phyloP scores from a whole-genome alignment of 2,113 vertebrate genomes.

The Heteronetta atricapilla region DNA sequence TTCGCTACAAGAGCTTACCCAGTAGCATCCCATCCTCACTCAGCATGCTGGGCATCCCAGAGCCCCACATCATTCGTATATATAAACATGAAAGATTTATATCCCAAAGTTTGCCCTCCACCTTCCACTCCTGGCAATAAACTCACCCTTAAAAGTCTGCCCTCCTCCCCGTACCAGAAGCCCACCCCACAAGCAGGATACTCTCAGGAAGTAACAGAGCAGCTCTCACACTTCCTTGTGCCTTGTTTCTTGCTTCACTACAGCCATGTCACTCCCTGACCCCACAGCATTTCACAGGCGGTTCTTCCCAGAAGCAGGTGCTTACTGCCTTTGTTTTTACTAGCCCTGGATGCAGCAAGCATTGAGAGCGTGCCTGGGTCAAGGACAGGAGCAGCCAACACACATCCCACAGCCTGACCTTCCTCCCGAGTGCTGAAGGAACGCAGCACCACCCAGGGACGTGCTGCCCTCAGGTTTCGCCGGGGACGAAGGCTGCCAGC shows the following conservation, averaged over 20 bases:
- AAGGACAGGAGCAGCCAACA: background rate
- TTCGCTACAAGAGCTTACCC: background rate
- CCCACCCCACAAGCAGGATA: background rate
- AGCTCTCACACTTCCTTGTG: rapidly evolving
- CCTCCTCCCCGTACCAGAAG: background rate
- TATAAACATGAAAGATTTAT: too few species aligned
- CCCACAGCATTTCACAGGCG: too few species aligned
- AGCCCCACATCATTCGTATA: rapidly evolving
- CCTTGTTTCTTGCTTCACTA: background rate
- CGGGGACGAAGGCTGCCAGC: background rate
- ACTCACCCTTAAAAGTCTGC: background rate
- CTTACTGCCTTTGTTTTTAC: too few species aligned
- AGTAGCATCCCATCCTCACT: background rate
- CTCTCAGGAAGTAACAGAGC: background rate
- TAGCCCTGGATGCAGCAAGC: background rate
- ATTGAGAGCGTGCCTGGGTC: too few species aligned
- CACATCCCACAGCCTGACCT: rapidly evolving
- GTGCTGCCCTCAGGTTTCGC: background rate
- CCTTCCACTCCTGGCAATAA: background rate
- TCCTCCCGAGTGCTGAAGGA: background rate
- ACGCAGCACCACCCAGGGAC: too few species aligned
- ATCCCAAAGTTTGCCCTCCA: too few species aligned
- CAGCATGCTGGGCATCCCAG: background rate
- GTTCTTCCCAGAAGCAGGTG: background rate
- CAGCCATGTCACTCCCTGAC: rapidly evolving